A percentile compares a stretch with the other conserved stretches of the same genome.
phyloP scores from a whole-genome alignment of 2,113 vertebrate species.

The Opisthocomus hoazin region DNA sequence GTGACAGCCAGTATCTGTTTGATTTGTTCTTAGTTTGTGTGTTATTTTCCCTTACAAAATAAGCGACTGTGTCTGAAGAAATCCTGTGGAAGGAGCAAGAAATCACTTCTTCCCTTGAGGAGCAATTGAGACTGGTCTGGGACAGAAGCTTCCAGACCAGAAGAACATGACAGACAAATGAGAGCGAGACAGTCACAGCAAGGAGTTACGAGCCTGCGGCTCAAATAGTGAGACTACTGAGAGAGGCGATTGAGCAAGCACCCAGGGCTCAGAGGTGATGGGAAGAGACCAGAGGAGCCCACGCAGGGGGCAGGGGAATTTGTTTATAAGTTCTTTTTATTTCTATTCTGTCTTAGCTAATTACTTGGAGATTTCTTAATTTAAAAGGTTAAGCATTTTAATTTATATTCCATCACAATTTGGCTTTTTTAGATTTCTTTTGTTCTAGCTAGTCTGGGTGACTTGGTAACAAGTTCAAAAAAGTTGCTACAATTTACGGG shows the following conservation, averaged over 20 bases:
- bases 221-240: neutral
- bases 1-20: constrained; percentile 4
- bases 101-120: constrained; percentile 44
- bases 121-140: neutral
- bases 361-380: neutral
- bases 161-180: constrained; percentile 10
- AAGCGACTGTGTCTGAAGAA: constrained; percentile 11
- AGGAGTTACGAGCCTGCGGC: neutral
- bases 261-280: neutral
- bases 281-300: neutral
- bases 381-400: neutral
- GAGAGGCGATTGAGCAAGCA: neutral
- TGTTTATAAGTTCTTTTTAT: neutral
- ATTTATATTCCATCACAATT: neutral
- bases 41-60: neutral
- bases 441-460: neutral
- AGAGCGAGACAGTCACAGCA: neutral
- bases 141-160: constrained; percentile 23
- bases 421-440: neutral
- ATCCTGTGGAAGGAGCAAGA: constrained; percentile 9
- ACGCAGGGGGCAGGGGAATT: neutral
- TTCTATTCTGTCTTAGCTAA: neutral
- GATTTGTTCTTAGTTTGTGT: neutral
- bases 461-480: neutral
- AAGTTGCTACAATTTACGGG: neutral